Base-by-base conservation (phyloP, 2,797 vertebrate species). In the Sebastes nivosus region DNA sequence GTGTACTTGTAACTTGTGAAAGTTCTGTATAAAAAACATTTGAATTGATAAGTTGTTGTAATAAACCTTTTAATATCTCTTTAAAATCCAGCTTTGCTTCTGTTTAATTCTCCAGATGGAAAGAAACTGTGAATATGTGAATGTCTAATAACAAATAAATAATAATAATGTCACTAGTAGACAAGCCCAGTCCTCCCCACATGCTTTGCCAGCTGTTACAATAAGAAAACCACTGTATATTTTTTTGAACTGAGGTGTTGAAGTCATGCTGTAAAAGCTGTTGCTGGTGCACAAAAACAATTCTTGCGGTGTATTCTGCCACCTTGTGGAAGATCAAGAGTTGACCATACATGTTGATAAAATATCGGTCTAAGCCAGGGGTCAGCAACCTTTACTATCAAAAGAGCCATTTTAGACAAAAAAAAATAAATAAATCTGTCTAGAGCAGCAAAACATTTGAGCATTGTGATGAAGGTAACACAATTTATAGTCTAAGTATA, bases 31-130 rank as follows among this genome's bases (percentile, higher is more conserved):
- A 94, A 94, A 94, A 67, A 58, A 20, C 25, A 89, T 88, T 93
- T 88, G 64, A 93, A 94, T 93, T 88, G 89, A 93, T 92, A 93
- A 93, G 86, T 94, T 94, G 93, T 95, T 95, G 94, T 95, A 96
- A 96, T 96, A 96, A 95, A 96, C 89, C 94, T 96, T 96, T 96
- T 96, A 95, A 94, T 96, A 95, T 93, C 92, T 94, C 90, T 95
- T 95, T 94, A 93, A 92, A 87, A 46, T 65, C 7, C 29, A 74
- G 81, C 65, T 65, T 74, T 67, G 67, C 12, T 71, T 83, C 24
- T 4, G 12, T 85, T 82, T 86, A 8, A 69, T 85, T 59, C 8
- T 52, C 29, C 10, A 11, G 16, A 38, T 65, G 1, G 4, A 30
- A 59, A 77, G 20, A 77, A 72, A 70, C 25, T 34, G 11, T 29